Percentiles rank a stretch among this genome's conserved stretches.
phyloP scores from a whole-genome alignment of 1,140 invertebrate genomes.

The Drosophila cardini region DNA sequence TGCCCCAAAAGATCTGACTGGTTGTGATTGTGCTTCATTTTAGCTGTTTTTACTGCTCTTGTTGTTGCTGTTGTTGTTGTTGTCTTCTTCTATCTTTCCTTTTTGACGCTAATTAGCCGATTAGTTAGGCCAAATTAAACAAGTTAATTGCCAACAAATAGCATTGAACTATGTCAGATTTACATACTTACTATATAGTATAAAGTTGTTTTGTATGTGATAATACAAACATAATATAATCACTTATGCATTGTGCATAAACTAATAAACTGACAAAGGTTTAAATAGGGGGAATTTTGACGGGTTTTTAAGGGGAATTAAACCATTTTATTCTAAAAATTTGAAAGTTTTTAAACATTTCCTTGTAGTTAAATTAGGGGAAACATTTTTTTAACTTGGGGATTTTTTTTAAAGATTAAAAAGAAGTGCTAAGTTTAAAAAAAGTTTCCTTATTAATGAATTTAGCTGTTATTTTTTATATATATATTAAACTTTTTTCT shows the following conservation, averaged over 20 bases:
- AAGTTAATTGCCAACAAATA: conserved; percentile 57
- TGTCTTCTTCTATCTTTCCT: conserved; percentile 42
- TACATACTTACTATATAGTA: not conserved
- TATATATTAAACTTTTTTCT: too few species aligned
- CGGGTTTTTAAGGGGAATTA: too few species aligned
- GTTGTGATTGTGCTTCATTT: conserved; percentile 13
- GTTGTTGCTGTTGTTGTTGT: too few species aligned
- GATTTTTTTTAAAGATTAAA: too few species aligned
- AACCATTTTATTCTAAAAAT: too few species aligned
- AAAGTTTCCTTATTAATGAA: too few species aligned
- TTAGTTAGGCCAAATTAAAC: conserved; percentile 73
- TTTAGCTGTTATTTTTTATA: too few species aligned
- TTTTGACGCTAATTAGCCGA: conserved; percentile 77
- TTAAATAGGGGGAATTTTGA: not conserved
- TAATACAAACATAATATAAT: conserved; percentile 3
- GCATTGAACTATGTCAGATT: conserved; percentile 36
- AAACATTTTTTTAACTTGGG: too few species aligned
- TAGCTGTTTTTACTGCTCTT: not conserved
- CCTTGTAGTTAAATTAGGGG: too few species aligned
- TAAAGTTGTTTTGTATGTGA: conserved; percentile 2
- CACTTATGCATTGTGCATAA: conserved; percentile 1
- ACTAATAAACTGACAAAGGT: conserved; percentile 7
- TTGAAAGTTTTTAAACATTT: too few species aligned
- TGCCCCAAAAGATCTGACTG: conserved; percentile 31
- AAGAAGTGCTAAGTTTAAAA: too few species aligned